A percentile compares a stretch with the other conserved stretches of the same genome.
phyloP scores from a whole-genome alignment of 2,797 vertebrate genomes.

The Oryzias dopingdopingensis region DNA sequence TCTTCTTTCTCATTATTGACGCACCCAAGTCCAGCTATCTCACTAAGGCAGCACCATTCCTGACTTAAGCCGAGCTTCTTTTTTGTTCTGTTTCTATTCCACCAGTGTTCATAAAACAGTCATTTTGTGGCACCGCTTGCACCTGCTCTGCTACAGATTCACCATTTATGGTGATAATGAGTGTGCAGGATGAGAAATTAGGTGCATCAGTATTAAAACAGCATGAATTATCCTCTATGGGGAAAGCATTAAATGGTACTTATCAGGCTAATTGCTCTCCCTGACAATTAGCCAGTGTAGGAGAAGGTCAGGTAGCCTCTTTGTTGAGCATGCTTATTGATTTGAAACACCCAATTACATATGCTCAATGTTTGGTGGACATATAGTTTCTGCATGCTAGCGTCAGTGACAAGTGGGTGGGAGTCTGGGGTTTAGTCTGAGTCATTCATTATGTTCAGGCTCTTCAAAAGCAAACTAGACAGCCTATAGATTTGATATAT shows the following conservation, averaged over 20 bases:
- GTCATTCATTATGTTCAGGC: conserved; percentile 31
- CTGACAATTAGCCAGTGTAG: conserved; percentile 57
- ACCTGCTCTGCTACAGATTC: conserved; percentile 56
- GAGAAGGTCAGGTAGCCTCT: conserved; percentile 35
- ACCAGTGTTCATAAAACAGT: conserved; percentile 59
- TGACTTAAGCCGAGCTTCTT: conserved; percentile 37
- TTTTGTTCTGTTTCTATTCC: conserved; percentile 64
- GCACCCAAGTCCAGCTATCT: conserved; percentile 61
- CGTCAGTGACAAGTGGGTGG: conserved; percentile 26
- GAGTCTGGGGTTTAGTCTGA: conserved; percentile 6
- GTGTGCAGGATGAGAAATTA: conserved; percentile 63
- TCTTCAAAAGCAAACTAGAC: conserved; percentile 30
- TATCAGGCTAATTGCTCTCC: conserved; percentile 69
- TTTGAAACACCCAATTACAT: conserved; percentile 54
- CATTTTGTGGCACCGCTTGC: conserved; percentile 29
- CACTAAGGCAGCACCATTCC: conserved; percentile 42
- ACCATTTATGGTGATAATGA: conserved; percentile 64
- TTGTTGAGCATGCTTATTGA: conserved; percentile 54
- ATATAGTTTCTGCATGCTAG: conserved; percentile 29
- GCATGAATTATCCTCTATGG: conserved; percentile 40
- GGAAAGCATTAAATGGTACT: conserved; percentile 61
- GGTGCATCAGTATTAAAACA: conserved; percentile 59
- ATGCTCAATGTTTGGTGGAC: conserved; percentile 38
- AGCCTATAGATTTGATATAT: conserved; percentile 43
- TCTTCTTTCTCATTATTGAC: conserved; percentile 69